Evolutionary conservation across 1,140 invertebrate species (phyloP).

Genomic region (Lineus longissimus): DNA sequence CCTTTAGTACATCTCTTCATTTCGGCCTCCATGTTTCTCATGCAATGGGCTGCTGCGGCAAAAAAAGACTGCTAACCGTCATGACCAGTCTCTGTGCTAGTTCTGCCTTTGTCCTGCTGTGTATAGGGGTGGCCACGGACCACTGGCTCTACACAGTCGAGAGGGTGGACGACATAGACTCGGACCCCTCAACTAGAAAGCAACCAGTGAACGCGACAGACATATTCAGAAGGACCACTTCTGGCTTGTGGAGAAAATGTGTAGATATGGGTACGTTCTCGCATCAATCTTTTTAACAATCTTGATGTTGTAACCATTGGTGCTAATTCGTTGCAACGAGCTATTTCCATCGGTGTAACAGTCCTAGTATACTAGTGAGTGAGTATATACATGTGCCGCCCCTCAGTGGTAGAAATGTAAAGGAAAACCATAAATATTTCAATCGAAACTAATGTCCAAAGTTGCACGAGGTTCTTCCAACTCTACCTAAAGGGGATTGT

Average conservation of each 20-base stretch:
- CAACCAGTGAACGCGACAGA: constrained; percentile 24
- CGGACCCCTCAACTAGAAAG: not conserved
- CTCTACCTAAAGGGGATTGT: no score
- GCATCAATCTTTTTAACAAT: no score
- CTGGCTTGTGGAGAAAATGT: constrained; percentile 49
- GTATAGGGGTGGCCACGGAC: constrained; percentile 49
- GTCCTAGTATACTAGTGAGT: no score
- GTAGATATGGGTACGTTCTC: constrained; percentile 28
- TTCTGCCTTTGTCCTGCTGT: constrained; percentile 49
- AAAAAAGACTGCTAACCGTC: constrained; percentile 44
- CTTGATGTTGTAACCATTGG: no score
- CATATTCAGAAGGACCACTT: constrained; percentile 37
- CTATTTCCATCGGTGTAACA: no score
- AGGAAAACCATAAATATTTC: no score
- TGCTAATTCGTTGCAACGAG: no score
- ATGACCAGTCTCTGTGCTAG: constrained; percentile 51
- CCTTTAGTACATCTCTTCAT: no score
- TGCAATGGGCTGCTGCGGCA: constrained; percentile 50
- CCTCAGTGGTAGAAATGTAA: no score
- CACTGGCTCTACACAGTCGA: constrained; percentile 50
- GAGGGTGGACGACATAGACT: constrained; percentile 17
- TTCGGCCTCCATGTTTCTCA: not conserved
- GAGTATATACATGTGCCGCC: no score
- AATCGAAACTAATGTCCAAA: no score
- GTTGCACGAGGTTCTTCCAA: no score